A percentile compares a stretch with the other conserved stretches of the same genome.
Conservation (phyloP, 1,140 invertebrate genomes). For the Hyphantria cunea region DNA sequence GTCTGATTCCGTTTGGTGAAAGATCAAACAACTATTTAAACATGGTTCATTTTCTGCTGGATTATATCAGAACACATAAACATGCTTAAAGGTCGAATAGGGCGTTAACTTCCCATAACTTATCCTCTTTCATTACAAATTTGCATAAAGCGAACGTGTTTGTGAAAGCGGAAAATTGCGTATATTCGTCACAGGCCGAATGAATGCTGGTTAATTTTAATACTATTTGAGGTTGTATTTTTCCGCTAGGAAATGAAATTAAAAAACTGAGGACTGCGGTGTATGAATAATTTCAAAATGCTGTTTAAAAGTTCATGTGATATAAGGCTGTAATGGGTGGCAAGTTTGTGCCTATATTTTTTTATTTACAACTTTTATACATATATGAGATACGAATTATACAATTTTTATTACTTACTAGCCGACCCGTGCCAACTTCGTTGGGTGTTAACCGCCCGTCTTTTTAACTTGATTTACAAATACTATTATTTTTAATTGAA, state of each 20-base stretch:
- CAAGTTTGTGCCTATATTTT: conserved; percentile 7
- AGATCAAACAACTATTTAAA: too few relatives aligned
- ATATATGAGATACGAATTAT: neutral
- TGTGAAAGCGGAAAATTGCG: conserved; percentile 7
- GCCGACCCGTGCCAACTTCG: too few relatives aligned
- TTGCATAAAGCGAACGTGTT: conserved; percentile 1
- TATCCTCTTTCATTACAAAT: conserved; percentile 2
- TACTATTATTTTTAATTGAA: too few relatives aligned
- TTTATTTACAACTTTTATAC: too few relatives aligned
- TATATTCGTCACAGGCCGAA: conserved; percentile 19
- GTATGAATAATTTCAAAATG: conserved; percentile 29
- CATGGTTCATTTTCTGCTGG: too few relatives aligned
- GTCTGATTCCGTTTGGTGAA: too few relatives aligned
- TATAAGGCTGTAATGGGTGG: neutral
- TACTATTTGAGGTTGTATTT: conserved; percentile 21
- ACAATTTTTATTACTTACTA: too few relatives aligned
- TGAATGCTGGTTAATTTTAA: conserved; percentile 27
- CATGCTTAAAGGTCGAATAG: too few relatives aligned
- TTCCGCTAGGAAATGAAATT: conserved; percentile 27
- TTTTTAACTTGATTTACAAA: too few relatives aligned
- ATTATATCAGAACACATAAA: too few relatives aligned
- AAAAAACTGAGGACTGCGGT: conserved; percentile 21
- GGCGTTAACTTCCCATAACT: too few relatives aligned
- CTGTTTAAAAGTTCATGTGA: conserved; percentile 24
- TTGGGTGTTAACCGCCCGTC: too few relatives aligned